Conservation (phyloP, 2,888 invertebrate genomes). For the Saturnia japonica region DNA sequence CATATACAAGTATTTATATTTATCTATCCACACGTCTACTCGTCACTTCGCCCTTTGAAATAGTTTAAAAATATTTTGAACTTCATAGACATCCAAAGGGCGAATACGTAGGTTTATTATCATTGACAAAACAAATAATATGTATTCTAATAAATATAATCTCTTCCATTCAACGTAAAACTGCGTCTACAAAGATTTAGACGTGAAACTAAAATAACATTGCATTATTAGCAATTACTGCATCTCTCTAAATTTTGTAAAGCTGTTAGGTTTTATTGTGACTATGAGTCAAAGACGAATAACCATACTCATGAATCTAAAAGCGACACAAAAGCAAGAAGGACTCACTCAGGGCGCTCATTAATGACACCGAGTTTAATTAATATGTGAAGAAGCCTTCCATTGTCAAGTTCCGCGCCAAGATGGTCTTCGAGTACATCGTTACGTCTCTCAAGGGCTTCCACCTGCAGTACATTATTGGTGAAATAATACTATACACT, state of each 20-base stretch:
- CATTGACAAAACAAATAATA: not conserved
- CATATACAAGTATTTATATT: too few relatives aligned
- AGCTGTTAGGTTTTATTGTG: not conserved
- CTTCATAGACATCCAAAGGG: not conserved
- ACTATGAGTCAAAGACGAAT: not conserved
- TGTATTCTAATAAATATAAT: not conserved
- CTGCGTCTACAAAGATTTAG: not conserved
- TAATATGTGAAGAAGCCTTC: constrained; percentile 93
- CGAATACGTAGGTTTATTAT: not conserved
- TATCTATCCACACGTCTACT: not conserved
- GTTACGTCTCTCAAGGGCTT: constrained; percentile 92
- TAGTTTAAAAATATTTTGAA: not conserved
- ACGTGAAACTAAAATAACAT: not conserved
- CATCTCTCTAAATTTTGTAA: not conserved
- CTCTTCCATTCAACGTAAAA: not conserved
- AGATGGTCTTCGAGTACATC: constrained; percentile 96
- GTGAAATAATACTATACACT: not conserved
- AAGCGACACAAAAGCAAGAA: not conserved
- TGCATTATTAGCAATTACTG: not conserved
- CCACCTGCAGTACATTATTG: constrained; percentile 64
- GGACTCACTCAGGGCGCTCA: constrained; percentile 94
- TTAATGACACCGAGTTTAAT: constrained; percentile 96
- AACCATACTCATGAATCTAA: not conserved
- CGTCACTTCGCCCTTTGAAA: not conserved
- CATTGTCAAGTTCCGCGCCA: constrained; percentile 96